Conservation (phyloP, 2,888 invertebrate genomes). For the Hedychridium roseum region DNA sequence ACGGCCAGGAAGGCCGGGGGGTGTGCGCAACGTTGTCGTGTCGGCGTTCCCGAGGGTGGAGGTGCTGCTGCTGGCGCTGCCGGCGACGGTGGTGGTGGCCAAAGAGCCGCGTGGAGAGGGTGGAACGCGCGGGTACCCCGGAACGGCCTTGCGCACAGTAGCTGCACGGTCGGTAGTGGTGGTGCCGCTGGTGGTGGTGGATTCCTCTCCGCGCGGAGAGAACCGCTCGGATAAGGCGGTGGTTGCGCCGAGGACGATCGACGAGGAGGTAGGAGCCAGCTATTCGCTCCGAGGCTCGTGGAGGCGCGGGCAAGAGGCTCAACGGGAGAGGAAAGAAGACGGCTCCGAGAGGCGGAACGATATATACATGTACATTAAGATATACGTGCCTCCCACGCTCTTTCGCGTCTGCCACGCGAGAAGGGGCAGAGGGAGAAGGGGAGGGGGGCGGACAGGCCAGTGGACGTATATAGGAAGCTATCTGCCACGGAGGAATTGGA, state of each 20-base stretch:
- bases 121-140: constrained; percentile 35
- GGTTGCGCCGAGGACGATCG: constrained; percentile 14
- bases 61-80: constrained; percentile 13
- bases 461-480: too few relatives aligned
- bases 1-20: constrained; percentile 8
- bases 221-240: constrained; percentile 35
- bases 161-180: constrained; percentile 35
- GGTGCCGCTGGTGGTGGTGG: constrained; percentile 12
- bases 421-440: constrained; percentile 9
- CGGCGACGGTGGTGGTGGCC: constrained; percentile 20
- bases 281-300: neutral
- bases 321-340: neutral
- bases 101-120: constrained; percentile 11
- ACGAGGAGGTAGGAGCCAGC: neutral
- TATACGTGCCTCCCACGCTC: too few relatives aligned
- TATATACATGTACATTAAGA: constrained; percentile 18
- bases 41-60: constrained; percentile 24
- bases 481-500: constrained; percentile 15
- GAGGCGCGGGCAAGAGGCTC: neutral
- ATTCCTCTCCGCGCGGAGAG: constrained; percentile 19
- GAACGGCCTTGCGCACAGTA: constrained; percentile 55
- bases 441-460: too few relatives aligned
- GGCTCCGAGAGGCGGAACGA: constrained; percentile 13
- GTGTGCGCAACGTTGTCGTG: constrained; percentile 18
- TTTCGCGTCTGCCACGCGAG: too few relatives aligned